phyloP scores from a whole-genome alignment of 2,113 vertebrate genomes.

The Acrocephalus arundinaceus region DNA sequence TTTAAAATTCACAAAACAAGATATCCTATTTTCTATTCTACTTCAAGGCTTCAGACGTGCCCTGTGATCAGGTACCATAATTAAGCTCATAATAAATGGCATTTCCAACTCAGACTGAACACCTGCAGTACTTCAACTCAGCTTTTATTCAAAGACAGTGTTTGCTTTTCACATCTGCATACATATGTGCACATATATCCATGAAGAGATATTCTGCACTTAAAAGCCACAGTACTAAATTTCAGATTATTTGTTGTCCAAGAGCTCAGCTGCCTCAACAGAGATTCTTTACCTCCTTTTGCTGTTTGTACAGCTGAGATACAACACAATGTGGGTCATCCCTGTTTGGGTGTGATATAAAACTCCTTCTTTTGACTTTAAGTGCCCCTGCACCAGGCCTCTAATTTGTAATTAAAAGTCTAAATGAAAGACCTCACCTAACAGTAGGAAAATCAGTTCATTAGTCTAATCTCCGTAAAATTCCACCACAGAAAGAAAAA shows the following conservation, averaged over 20 bases:
- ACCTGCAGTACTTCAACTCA: neutral
- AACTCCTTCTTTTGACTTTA: neutral
- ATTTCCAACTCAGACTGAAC: neutral
- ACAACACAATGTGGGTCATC: neutral
- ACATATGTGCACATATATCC: neutral
- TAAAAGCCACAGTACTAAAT: neutral
- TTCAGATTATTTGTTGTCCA: neutral
- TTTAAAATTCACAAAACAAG: neutral
- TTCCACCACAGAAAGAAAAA: neutral
- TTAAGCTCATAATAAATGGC: neutral
- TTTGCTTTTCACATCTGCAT: neutral
- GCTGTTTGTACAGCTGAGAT: neutral
- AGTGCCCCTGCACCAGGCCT: neutral
- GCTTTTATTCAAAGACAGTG: neutral
- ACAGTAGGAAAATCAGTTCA: neutral
- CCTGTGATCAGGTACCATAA: neutral
- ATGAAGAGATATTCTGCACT: neutral
- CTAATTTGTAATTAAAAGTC: slow-evolving; percentile 20
- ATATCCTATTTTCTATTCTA: neutral
- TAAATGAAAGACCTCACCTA: slow-evolving; percentile 18
- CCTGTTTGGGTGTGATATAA: neutral
- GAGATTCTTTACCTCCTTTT: neutral
- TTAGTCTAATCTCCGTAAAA: neutral
- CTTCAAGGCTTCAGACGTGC: neutral
- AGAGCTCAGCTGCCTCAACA: neutral